These are phyloP conservation scores for Mechanitis mazaeus DNA, from an alignment of 2,888 invertebrate genomes.

Conservation along the genomic window DNA sequence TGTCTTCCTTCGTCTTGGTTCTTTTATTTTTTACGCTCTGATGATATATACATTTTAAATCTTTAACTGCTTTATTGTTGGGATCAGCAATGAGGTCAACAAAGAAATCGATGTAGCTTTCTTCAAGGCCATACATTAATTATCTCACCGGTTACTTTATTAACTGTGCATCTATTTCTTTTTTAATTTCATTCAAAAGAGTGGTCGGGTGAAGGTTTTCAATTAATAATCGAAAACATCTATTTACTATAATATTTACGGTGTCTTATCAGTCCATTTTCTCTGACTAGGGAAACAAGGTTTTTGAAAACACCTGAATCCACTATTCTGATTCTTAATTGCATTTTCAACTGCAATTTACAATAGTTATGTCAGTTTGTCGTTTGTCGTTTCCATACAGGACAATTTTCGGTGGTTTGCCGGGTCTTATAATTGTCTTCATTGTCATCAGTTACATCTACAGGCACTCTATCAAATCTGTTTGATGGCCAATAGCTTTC, in stretches of 20 bases:
- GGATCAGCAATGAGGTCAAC: too few relatives aligned
- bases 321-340: not conserved
- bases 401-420: too few relatives aligned
- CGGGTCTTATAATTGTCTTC: too few relatives aligned
- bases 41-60: too few relatives aligned
- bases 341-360: not conserved
- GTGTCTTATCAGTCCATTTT: constrained; percentile 12
- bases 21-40: constrained; percentile 18
- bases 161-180: constrained; percentile 8
- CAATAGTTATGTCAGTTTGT: too few relatives aligned
- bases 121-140: constrained; percentile 7
- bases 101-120: too few relatives aligned
- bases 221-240: constrained; percentile 11
- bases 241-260: constrained; percentile 6
- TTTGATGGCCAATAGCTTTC: too few relatives aligned
- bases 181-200: constrained; percentile 5
- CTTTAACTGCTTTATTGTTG: too few relatives aligned
- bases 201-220: constrained; percentile 11
- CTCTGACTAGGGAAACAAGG: not conserved
- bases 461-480: too few relatives aligned
- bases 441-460: too few relatives aligned
- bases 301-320: constrained; percentile 2
- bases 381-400: too few relatives aligned
- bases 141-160: constrained; percentile 14
- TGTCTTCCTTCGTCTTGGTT: constrained; percentile 19